Evolutionary conservation across 2,888 invertebrate genomes (phyloP).

Genomic region (Drosophila seclusa): DNA sequence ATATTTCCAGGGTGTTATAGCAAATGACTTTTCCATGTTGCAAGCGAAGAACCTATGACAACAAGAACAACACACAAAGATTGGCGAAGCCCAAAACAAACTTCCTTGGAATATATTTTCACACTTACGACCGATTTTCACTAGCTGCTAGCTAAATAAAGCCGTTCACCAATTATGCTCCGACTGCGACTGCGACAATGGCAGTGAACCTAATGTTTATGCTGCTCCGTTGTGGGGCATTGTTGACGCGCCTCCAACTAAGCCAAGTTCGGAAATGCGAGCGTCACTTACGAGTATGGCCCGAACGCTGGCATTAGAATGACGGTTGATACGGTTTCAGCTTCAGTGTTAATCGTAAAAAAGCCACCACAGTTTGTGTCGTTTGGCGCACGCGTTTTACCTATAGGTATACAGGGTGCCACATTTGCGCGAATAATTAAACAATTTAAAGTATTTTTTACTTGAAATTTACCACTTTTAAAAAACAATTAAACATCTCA

Average conservation of each 20-base stretch:
- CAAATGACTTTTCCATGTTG: slow-evolving; percentile 78
- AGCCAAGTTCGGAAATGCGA: slow-evolving; percentile 22
- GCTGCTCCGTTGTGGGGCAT: slow-evolving; percentile 34
- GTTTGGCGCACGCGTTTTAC: slow-evolving; percentile 44
- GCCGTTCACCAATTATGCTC: slow-evolving; percentile 13
- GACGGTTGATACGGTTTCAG: slow-evolving; percentile 35
- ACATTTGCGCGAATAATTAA: neutral
- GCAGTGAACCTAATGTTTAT: slow-evolving; percentile 28
- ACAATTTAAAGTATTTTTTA: slow-evolving; percentile 1
- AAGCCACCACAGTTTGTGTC: slow-evolving; percentile 6
- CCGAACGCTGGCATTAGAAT: slow-evolving; percentile 51
- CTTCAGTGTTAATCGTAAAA: slow-evolving; percentile 9
- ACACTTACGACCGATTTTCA: slow-evolving; percentile 43
- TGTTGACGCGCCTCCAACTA: slow-evolving; percentile 48
- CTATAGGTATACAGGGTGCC: slow-evolving; percentile 42
- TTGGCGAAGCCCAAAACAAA: neutral
- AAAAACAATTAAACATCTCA: too few species aligned
- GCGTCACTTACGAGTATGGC: slow-evolving; percentile 22
- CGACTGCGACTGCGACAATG: slow-evolving; percentile 21
- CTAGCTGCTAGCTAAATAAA: slow-evolving; percentile 13
- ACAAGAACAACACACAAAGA: neutral
- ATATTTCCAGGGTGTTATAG: slow-evolving; percentile 81
- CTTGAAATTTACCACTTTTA: too few species aligned
- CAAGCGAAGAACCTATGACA: slow-evolving; percentile 21
- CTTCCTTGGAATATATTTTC: slow-evolving; percentile 1